Evolutionary conservation across 1,140 invertebrate species (phyloP), one percentile per base, ranked within the genome.

Genomic region (Musca vetustissima): DNA sequence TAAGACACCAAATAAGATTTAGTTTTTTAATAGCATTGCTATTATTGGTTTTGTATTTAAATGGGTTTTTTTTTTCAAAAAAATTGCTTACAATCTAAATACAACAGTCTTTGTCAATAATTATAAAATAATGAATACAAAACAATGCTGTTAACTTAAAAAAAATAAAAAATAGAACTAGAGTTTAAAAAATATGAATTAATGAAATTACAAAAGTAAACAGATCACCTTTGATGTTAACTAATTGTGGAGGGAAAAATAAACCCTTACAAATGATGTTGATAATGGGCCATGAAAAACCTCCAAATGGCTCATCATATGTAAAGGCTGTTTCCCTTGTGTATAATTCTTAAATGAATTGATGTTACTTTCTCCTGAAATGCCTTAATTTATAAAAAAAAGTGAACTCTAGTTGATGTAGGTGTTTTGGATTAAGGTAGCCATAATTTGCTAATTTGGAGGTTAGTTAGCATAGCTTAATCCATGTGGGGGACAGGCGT

Each of bases 131-230:
- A 14, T 36, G 66, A 73, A 53, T n/a, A 49, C 11, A 4, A 11
- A 32, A 14, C 61, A 65, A 65, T 49, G 48, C 64, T 65, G 15
- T 48, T 6, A 65, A 65, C 64, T 65, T n/a, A n/a, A n/a, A 65
- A 65, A 65, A 70, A 72, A 53, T 43, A 52, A 69, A 55, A 21
- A 59, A 55, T 52, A 28, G 48, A 61, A 61, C n/a, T 21, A 61
- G 19, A 61, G 14, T 61, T 61, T 24, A 61, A 61, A 61, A 61
- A 61, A 61, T 36, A 61, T 36, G 19, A 61, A 61, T 24, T 6
- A 55, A 24, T 24, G 24, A 4, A 25, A 55, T 55, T 55, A 55
- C 21, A 24, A 15, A 55, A 55, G 14, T 55, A 15, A 8, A 43
- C 36, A 43, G 36, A 43, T 43, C 13, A 9, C 6, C 6, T 32